These are phyloP conservation scores for Eulemur macaco DNA, from an alignment of 2,113 vertebrate genomes.

Conservation along the genomic window DNA sequence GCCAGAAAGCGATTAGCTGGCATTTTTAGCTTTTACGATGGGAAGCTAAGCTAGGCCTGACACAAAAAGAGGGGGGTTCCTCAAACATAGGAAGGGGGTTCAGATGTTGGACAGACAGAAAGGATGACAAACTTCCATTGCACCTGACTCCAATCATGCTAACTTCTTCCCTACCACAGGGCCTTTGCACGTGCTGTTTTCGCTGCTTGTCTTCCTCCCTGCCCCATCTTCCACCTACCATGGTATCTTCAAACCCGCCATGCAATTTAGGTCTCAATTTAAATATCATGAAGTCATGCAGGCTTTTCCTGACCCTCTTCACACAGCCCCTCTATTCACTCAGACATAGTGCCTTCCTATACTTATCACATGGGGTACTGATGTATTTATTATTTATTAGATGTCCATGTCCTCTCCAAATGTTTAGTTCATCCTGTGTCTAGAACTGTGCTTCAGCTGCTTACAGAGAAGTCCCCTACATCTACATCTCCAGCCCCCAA, in stretches of 20 bases:
- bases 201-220: not conserved
- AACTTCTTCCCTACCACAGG: not conserved
- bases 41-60: not conserved
- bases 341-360: rapidly evolving
- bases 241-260: not conserved
- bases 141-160: not conserved
- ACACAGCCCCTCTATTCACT: not conserved
- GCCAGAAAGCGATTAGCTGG: not conserved
- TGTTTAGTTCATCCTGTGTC: not conserved
- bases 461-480: not conserved
- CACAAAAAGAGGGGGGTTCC: not conserved
- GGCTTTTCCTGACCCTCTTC: not conserved
- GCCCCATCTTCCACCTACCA: not conserved
- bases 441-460: not conserved
- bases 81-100: not conserved
- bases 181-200: not conserved
- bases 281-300: not conserved
- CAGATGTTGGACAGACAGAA: not conserved
- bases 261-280: not conserved
- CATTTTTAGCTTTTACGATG: not conserved
- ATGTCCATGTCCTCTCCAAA: not conserved
- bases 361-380: rapidly evolving
- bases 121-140: not conserved
- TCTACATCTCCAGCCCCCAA: not conserved
- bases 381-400: rapidly evolving